phyloP scores from a whole-genome alignment of 1,140 invertebrate species.

The Babylonia areolata region DNA sequence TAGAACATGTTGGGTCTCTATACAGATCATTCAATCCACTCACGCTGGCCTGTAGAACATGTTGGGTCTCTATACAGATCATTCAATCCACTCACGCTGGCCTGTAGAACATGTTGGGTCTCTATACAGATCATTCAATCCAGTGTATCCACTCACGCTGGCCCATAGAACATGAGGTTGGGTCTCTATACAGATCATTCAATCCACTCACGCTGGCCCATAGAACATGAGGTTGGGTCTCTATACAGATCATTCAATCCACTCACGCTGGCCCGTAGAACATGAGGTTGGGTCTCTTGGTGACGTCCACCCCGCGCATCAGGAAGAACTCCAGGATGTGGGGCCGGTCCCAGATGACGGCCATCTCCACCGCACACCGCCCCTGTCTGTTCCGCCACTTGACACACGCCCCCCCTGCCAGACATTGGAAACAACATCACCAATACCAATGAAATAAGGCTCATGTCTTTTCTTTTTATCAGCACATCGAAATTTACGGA shows the following conservation, averaged over 20 bases:
- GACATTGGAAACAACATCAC: too few species aligned
- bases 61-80: too few species aligned
- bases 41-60: too few species aligned
- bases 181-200: neutral
- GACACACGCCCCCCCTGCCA: conserved; percentile 57
- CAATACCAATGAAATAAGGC: too few species aligned
- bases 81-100: too few species aligned
- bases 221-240: too few species aligned
- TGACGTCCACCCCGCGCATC: conserved; percentile 53
- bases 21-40: too few species aligned
- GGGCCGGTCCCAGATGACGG: conserved; percentile 51
- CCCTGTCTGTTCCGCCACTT: conserved; percentile 55
- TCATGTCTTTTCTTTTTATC: too few species aligned
- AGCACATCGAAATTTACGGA: too few species aligned
- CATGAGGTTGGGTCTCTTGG: conserved; percentile 18
- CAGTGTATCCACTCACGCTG: too few species aligned
- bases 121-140: too few species aligned
- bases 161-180: neutral
- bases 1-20: too few species aligned
- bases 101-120: neutral
- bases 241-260: neutral
- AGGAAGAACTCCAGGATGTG: conserved; percentile 60
- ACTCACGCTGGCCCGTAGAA: neutral
- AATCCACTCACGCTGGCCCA: neutral
- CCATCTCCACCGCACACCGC: conserved; percentile 53